Evolutionary conservation across 2,113 vertebrate species (phyloP).

Genomic region (Lophotis ruficrista): DNA sequence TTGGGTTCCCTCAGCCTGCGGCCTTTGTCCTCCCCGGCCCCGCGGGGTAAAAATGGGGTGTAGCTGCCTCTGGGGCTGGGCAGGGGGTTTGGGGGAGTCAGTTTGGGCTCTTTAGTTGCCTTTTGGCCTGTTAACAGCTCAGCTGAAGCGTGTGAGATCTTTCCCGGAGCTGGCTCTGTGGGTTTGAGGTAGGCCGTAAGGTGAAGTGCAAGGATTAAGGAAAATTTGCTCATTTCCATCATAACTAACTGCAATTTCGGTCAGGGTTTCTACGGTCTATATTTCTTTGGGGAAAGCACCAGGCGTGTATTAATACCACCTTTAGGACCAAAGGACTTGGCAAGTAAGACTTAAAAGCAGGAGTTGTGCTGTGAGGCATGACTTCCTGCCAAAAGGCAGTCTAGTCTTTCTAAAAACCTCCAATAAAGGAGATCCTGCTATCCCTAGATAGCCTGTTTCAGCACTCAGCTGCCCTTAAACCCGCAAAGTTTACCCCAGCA

Average conservation of each 20-base stretch:
- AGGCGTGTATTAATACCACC: neutral
- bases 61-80: neutral
- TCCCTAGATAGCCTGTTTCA: neutral
- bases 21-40: neutral
- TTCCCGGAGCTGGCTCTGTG: neutral
- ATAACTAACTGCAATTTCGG: accelerated
- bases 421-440: neutral
- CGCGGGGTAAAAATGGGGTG: neutral
- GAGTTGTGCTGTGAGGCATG: neutral
- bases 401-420: neutral
- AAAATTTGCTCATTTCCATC: neutral
- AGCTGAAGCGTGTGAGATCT: accelerated
- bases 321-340: neutral
- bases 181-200: neutral
- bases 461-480: neutral
- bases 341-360: neutral
- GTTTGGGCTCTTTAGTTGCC: accelerated
- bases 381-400: neutral
- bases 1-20: neutral
- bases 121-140: accelerated
- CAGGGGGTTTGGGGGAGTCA: accelerated
- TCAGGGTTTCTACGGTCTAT: neutral
- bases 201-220: neutral
- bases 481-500: neutral
- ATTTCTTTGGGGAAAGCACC: neutral